phyloP scores from a whole-genome alignment of 2,888 invertebrate genomes.

The Tetropium fuscum region DNA sequence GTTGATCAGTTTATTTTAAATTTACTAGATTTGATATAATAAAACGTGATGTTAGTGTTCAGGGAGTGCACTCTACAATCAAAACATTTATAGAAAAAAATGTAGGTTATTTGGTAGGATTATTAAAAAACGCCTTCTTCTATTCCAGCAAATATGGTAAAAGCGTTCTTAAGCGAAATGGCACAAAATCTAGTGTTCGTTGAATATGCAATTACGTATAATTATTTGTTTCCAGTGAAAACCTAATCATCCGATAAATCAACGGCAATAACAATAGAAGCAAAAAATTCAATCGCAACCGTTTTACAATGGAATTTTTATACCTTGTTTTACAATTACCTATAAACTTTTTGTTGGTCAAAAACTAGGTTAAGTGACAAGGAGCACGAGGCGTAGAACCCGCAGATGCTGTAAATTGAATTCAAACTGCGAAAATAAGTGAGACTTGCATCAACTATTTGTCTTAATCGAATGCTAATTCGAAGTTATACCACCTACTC shows the following conservation, averaged over 20 bases:
- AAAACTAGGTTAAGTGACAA: not conserved
- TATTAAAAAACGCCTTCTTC: not conserved
- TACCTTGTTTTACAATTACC: not conserved
- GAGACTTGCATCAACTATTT: no score
- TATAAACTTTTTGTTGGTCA: not conserved
- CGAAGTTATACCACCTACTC: no score
- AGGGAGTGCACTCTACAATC: no score
- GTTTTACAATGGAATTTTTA: not conserved
- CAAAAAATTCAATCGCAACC: not conserved
- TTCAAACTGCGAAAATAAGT: no score
- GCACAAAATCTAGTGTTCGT: no score
- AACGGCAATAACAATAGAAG: constrained; percentile 1
- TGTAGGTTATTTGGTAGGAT: no score
- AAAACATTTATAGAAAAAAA: no score
- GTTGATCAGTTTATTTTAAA: no score
- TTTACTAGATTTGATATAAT: no score
- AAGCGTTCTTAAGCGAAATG: constrained; percentile 5
- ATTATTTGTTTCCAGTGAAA: constrained; percentile 9
- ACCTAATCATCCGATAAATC: constrained; percentile 17
- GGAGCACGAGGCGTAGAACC: not conserved
- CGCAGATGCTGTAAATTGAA: no score
- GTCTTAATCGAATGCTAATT: no score
- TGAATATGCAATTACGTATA: constrained; percentile 8
- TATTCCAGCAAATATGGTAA: not conserved
- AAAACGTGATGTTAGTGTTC: no score